These are phyloP conservation scores for Trypoxylus dichotomus DNA, from an alignment of 1,140 invertebrate species.

Conservation along the genomic window DNA sequence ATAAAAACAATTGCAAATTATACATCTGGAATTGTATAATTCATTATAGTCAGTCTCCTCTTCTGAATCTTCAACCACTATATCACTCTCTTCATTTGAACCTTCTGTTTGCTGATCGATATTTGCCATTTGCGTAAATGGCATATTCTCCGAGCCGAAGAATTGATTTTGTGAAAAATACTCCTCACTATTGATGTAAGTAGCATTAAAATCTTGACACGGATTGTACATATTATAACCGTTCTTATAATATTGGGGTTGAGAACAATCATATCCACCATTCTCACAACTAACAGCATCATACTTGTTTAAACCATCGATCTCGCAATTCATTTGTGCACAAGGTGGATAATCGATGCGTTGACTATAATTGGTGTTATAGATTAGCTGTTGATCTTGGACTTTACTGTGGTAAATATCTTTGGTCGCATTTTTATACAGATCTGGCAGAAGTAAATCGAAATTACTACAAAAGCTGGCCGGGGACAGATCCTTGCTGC, in stretches of 20 bases:
- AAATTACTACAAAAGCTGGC: conserved; percentile 42
- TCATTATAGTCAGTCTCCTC: conserved; percentile 37
- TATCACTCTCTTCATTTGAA: conserved; percentile 47
- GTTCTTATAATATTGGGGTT: background rate
- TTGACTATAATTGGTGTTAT: background rate
- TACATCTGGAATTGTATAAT: conserved; percentile 37
- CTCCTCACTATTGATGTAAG: background rate
- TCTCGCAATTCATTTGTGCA: conserved; percentile 37
- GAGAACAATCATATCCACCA: background rate
- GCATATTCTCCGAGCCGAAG: background rate
- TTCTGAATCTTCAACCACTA: conserved; percentile 50
- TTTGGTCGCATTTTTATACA: conserved; percentile 34
- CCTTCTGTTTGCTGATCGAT: conserved; percentile 41
- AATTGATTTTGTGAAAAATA: conserved; percentile 1
- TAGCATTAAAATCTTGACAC: conserved; percentile 6
- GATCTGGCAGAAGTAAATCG: conserved; percentile 38
- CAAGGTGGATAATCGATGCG: conserved; percentile 44
- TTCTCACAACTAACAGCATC: background rate
- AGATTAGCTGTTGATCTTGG: background rate
- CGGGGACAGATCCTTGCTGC: conserved; percentile 46
- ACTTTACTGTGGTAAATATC: conserved; percentile 11
- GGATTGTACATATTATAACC: background rate
- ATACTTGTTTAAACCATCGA: background rate
- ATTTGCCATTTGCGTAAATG: conserved; percentile 24
- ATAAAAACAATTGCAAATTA: conserved; percentile 45